Percentiles rank a stretch among this genome's conserved stretches.
phyloP scores from a whole-genome alignment of 1,140 invertebrate species.

The Nixonia krombeini region DNA sequence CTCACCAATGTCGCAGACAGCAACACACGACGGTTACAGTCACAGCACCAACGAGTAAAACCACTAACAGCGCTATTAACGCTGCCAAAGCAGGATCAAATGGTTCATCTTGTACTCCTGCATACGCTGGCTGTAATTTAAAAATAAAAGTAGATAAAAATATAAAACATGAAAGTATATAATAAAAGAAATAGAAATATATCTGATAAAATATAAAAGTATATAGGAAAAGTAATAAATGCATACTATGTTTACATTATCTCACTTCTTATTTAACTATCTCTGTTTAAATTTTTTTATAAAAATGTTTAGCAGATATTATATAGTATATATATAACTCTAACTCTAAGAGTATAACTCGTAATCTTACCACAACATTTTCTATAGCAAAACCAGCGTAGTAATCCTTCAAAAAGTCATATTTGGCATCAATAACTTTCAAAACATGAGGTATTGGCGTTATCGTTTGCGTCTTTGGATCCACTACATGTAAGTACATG shows the following conservation, averaged over 20 bases:
- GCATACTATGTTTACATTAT: too few species aligned
- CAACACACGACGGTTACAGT: slow-evolving; percentile 91
- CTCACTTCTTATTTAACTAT: too few species aligned
- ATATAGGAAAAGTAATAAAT: too few species aligned
- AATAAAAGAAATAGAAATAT: too few species aligned
- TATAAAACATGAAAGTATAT: neutral
- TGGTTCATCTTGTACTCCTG: slow-evolving; percentile 75
- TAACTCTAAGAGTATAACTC: too few species aligned
- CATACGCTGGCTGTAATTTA: slow-evolving; percentile 70
- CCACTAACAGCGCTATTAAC: slow-evolving; percentile 86
- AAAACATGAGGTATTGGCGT: slow-evolving; percentile 84
- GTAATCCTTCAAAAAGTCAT: slow-evolving; percentile 84
- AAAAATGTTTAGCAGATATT: too few species aligned
- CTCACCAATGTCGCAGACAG: slow-evolving; percentile 88
- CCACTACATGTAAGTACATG: slow-evolving; percentile 89
- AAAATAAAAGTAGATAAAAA: slow-evolving; percentile 37
- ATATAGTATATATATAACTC: too few species aligned
- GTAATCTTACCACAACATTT: slow-evolving; percentile 80
- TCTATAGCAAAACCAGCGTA: slow-evolving; percentile 87
- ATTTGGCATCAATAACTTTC: slow-evolving; percentile 88
- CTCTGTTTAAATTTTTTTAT: too few species aligned
- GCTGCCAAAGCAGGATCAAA: slow-evolving; percentile 90
- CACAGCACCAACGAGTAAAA: slow-evolving; percentile 88
- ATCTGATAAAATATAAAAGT: too few species aligned
- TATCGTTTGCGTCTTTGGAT: slow-evolving; percentile 81